Percentiles rank a stretch among this genome's conserved stretches.
These are phyloP conservation scores for Sciurus niger DNA, from an alignment of 2,113 vertebrate genomes.

Conservation along the genomic window DNA sequence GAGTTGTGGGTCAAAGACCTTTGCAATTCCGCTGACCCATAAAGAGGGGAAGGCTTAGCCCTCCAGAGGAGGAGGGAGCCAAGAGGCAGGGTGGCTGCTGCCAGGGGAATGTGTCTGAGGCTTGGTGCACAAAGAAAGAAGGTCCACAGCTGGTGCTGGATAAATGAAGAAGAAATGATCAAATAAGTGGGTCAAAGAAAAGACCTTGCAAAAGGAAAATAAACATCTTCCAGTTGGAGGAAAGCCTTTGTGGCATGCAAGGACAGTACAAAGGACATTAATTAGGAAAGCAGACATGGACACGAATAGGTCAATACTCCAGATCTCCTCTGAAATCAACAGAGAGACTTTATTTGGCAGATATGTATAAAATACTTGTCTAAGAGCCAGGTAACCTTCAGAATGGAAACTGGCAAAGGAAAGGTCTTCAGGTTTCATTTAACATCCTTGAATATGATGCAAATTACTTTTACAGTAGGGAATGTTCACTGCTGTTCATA, in stretches of 20 bases:
- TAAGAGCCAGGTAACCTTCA: background rate
- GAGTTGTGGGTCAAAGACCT: constrained; percentile 56
- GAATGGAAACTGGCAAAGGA: background rate
- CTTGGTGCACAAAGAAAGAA: background rate
- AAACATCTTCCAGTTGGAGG: constrained; percentile 26
- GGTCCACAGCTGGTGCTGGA: background rate
- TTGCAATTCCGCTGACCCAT: constrained; percentile 58
- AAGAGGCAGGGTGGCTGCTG: background rate
- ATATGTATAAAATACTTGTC: background rate
- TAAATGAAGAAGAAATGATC: background rate
- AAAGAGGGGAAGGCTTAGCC: background rate
- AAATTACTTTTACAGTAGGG: background rate
- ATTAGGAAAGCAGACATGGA: background rate
- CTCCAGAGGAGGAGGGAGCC: background rate
- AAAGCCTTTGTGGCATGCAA: constrained; percentile 50
- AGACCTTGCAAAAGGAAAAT: constrained; percentile 49
- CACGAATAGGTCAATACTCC: background rate
- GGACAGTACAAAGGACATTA: background rate
- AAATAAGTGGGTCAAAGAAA: constrained; percentile 1
- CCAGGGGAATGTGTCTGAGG: background rate
- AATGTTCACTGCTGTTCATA: background rate
- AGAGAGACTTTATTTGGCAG: background rate
- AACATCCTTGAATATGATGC: background rate
- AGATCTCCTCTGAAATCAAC: background rate
- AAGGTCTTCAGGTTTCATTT: background rate